Evolutionary conservation across 2,888 invertebrate species (phyloP).

Genomic region (Melinaea marsaeus): DNA sequence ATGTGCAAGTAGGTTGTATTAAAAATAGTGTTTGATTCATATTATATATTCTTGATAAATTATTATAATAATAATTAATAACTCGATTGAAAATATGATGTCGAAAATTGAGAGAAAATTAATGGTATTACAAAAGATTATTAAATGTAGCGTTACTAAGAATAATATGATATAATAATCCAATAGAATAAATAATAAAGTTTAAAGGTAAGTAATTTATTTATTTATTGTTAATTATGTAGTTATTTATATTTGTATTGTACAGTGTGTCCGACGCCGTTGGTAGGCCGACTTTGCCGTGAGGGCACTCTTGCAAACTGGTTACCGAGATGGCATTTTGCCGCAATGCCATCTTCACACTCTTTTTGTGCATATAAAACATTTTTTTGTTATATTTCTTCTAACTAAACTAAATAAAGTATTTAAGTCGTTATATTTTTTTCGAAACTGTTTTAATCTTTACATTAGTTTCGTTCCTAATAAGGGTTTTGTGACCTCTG

Average conservation of each 20-base stretch:
- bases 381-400: slow-evolving; percentile 5
- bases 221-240: slow-evolving; percentile 11
- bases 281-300: slow-evolving; percentile 51
- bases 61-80: slow-evolving; percentile 8
- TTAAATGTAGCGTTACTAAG: no score
- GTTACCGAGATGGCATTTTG: slow-evolving; percentile 48
- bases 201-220: slow-evolving; percentile 11
- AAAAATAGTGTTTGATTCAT: slow-evolving; percentile 1
- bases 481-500: no score
- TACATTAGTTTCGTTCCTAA: no score
- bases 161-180: no score
- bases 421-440: no score
- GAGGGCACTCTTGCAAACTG: slow-evolving; percentile 66
- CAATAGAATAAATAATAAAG: neutral
- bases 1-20: slow-evolving; percentile 14
- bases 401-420: neutral
- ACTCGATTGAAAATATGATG: no score
- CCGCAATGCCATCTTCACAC: slow-evolving; percentile 36
- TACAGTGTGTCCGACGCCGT: slow-evolving; percentile 39
- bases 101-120: neutral
- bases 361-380: slow-evolving; percentile 25
- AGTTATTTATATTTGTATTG: slow-evolving; percentile 10
- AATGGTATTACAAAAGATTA: slow-evolving; percentile 13
- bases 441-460: no score
- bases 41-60: neutral